phyloP scores from a whole-genome alignment of 2,797 vertebrate species.

The Myotis pilosus region DNA sequence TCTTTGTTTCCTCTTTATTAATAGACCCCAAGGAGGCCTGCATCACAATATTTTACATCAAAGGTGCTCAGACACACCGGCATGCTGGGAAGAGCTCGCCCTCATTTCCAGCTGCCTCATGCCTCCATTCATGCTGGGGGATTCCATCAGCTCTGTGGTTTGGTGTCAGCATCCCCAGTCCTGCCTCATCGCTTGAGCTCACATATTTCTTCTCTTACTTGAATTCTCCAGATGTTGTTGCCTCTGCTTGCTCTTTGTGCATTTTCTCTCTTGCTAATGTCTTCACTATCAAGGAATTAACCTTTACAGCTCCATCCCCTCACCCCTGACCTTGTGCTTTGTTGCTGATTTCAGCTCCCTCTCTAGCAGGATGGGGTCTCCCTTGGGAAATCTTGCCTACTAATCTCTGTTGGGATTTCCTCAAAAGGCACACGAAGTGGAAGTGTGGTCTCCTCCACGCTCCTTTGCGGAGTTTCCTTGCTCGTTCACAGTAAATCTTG shows the following conservation, averaged over 20 bases:
- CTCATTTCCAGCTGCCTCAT: not conserved
- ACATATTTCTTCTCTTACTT: not conserved
- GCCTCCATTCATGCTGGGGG: not conserved
- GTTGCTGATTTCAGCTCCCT: not conserved
- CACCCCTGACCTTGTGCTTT: not conserved
- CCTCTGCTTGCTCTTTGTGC: not conserved
- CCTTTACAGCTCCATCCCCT: not conserved
- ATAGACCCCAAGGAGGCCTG: not conserved
- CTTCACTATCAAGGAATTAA: not conserved
- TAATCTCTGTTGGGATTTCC: slow-evolving; percentile 13
- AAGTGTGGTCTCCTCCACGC: not conserved
- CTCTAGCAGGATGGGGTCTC: not conserved
- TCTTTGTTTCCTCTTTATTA: not conserved
- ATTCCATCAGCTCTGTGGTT: not conserved
- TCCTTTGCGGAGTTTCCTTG: not conserved
- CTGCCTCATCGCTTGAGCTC: not conserved
- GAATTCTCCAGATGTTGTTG: not conserved
- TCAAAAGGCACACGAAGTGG: not conserved
- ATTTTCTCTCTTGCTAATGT: not conserved
- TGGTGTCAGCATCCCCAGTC: not conserved
- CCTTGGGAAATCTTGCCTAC: not conserved
- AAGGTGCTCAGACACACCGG: not conserved
- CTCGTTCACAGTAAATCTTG: not conserved
- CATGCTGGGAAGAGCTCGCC: not conserved
- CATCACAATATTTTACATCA: not conserved